These are phyloP conservation scores for Sebastes diaconus DNA, from an alignment of 2,797 vertebrate species.

Conservation along the genomic window DNA sequence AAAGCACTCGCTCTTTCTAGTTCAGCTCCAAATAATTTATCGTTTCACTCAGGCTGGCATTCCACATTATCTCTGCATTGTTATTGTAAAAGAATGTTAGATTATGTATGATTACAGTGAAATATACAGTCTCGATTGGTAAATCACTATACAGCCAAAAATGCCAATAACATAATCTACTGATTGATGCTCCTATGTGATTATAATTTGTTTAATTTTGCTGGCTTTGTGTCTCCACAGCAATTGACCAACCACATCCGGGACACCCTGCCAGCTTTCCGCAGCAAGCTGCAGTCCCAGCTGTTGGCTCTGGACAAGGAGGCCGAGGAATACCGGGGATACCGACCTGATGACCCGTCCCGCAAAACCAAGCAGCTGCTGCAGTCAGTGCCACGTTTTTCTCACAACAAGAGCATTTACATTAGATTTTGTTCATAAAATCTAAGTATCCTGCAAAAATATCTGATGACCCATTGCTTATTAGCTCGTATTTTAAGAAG, in stretches of 20 bases:
- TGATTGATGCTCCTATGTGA: background rate
- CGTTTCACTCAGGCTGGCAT: background rate
- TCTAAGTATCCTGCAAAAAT: background rate
- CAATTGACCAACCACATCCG: slow-evolving; percentile 98
- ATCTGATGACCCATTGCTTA: background rate
- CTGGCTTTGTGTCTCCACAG: slow-evolving; percentile 69
- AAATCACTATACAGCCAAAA: background rate
- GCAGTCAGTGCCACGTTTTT: slow-evolving; percentile 86
- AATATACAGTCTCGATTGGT: background rate
- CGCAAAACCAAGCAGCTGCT: slow-evolving; percentile 95
- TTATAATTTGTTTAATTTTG: slow-evolving; percentile 3
- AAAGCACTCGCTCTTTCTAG: slow-evolving; percentile 21
- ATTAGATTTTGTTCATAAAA: background rate
- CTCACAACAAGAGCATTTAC: slow-evolving; percentile 22
- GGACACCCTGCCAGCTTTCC: slow-evolving; percentile 92
- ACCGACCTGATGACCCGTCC: slow-evolving; percentile 93
- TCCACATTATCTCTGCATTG: slow-evolving; percentile 5
- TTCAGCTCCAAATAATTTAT: slow-evolving; percentile 34
- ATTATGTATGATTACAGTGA: background rate
- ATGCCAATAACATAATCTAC: background rate
- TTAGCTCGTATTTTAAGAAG: background rate
- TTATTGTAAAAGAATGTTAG: background rate
- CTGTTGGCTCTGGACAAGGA: slow-evolving; percentile 94
- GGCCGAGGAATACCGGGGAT: slow-evolving; percentile 93
- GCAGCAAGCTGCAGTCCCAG: slow-evolving; percentile 94